Base-by-base conservation (phyloP, 2,888 invertebrate genomes). In the Lasioglossum oenotherae region DNA sequence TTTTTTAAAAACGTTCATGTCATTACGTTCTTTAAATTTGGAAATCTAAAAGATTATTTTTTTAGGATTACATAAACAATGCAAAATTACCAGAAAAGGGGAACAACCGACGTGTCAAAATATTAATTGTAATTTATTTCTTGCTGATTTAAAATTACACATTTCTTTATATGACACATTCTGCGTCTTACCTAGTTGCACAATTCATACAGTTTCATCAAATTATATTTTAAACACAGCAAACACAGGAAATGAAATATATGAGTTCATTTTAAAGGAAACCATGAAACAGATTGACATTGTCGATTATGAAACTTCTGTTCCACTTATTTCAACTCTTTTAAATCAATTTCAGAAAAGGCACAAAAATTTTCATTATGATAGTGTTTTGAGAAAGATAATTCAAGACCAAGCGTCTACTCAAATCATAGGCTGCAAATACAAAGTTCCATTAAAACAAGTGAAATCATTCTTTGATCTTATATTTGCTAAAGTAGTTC, bases 401-500 rank as follows among this genome's bases (percentile, higher is more conserved):
- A 69, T 3, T 4, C 0, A 10, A 12, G 27, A 78, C 23, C 23
- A 78, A 41, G 4, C 41, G n/a, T 1, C 2, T 76, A n/a, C 67
- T n/a, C 0, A 57, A 49, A 31, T 46, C 23, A 44, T 41, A 23
- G 73, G 73, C 23, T 76, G 49, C 1, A 27, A 44, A 19, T 69
- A 72, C 14, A 49, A 38, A 44, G 16, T 81, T 67, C 38, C 46
- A 12, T 41, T 27, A 14, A 53, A 73, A 1, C 35, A 78, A 1
- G 73, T 86, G 38, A 46, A 60, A 8, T 14, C 4, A 35, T 81
- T 80, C 49, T 75, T 86, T 73, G 14, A 86, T 35, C 72, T 81
- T 57, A 31, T 85, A 72, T 60, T 85, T 35, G 8, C 44, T 41
- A 81, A 86, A 49, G 85, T 86, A 27, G 57, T 86, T 46, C 85